Evolutionary conservation across 2,797 vertebrate species (phyloP), one percentile per base, ranked within the genome.

Genomic region (Emys orbicularis): DNA sequence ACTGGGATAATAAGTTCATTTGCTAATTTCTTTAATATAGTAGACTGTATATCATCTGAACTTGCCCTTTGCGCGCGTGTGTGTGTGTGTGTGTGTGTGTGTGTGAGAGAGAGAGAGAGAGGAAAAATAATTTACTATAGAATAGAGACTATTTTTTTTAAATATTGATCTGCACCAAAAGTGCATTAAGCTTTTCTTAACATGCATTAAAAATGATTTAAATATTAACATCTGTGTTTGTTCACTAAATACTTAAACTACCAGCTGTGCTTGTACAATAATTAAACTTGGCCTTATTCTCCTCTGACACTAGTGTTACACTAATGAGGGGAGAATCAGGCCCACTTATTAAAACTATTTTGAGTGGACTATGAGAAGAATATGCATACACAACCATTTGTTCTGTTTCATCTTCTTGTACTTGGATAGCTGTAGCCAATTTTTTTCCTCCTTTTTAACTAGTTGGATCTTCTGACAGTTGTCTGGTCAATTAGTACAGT

Each of bases 401-500:
- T 34, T 59, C 25, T 59, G 21, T 93, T 52, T 88, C 16, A 13
- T 61, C 27, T 52, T 84, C 37, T 92, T 27, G 53, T 12, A 21
- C 44, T 83, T 83, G 0, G 9, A 29, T 9, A 27, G 47, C 83
- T 54, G 49, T 41, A 27, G 34, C 44, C 53, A 47, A 41, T 41
- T 25, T 79, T 81, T 44, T 27, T 80, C 47, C 34, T 0, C 12
- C 6, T 1, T 49, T 0, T 0, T 61, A 57, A 12, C 56, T 56
- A 72, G 57, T n/a, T 23, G n/a, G 77, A 41, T 37, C 57, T 80
- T 2, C 23, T 44, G 23, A 5, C 8, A 25, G 18, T 27, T 79
- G 27, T 47, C 83, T 41, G 83, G 47, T 52, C 90, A 34, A n/a
- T 59, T 8, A 19, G 1, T 10, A 3, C 0, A 0, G 31, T 49